phyloP scores from a whole-genome alignment of 2,113 vertebrate genomes.

The Elanoides forficatus region DNA sequence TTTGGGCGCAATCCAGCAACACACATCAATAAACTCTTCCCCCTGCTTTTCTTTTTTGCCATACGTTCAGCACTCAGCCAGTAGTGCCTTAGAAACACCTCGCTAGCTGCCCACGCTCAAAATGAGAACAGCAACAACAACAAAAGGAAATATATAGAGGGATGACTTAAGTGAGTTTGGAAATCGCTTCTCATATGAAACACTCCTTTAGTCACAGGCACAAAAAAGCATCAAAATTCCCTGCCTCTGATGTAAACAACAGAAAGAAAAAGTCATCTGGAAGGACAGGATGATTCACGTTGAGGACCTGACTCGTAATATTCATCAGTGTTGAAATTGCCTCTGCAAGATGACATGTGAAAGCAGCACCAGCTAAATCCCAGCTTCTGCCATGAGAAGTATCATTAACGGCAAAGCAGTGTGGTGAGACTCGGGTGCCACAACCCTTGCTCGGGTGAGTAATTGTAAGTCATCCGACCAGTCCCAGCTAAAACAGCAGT shows the following conservation, averaged over 20 bases:
- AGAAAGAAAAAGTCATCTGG: slow-evolving; percentile 64
- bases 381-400: not conserved
- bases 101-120: not conserved
- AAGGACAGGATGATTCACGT: slow-evolving; percentile 54
- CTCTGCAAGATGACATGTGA: slow-evolving; percentile 42
- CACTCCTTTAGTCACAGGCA: slow-evolving; percentile 33
- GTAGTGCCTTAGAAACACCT: not conserved
- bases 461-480: not conserved
- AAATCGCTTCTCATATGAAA: slow-evolving; percentile 24
- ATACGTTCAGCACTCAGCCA: not conserved
- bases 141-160: slow-evolving; percentile 4
- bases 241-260: slow-evolving; percentile 58
- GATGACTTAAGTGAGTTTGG: slow-evolving; percentile 32
- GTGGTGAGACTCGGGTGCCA: not conserved
- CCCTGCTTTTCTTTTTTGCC: not conserved
- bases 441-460: slow-evolving; percentile 5
- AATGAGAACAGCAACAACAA: slow-evolving; percentile 32
- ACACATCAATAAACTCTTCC: not conserved
- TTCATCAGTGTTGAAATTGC: slow-evolving; percentile 49
- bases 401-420: not conserved
- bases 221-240: slow-evolving; percentile 45
- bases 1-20: not conserved
- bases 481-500: not conserved
- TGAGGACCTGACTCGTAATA: slow-evolving; percentile 36
- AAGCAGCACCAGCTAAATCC: slow-evolving; percentile 34